Evolutionary conservation across 1,140 invertebrate genomes (phyloP).

Genomic region (Drosophila lacertosa): DNA sequence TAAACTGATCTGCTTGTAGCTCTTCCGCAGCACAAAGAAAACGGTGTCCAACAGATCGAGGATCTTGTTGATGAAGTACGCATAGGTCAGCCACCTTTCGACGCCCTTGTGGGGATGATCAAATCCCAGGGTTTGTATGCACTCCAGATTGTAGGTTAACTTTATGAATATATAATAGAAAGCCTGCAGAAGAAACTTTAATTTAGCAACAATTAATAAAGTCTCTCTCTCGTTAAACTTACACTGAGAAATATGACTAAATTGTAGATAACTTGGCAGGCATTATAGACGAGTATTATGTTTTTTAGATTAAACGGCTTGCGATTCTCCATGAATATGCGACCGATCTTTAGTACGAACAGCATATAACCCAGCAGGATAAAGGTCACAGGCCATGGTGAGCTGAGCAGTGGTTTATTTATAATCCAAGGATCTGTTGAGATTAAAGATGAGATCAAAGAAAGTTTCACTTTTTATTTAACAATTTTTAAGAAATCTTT

Average conservation of each 20-base stretch:
- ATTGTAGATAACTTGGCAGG: constrained; percentile 85
- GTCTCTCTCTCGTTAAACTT: no score
- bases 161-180: neutral
- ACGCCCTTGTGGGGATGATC: constrained; percentile 20
- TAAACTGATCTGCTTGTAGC: constrained; percentile 92
- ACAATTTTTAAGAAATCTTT: no score
- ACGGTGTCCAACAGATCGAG: constrained; percentile 89
- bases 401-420: neutral
- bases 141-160: neutral
- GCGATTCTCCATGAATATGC: constrained; percentile 91
- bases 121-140: neutral
- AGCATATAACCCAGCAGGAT: constrained; percentile 90
- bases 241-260: constrained; percentile 7
- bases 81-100: constrained; percentile 23
- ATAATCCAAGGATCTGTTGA: constrained; percentile 9
- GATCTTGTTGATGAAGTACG: constrained; percentile 51
- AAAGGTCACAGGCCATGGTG: constrained; percentile 78
- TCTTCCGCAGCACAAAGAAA: constrained; percentile 94
- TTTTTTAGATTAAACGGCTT: constrained; percentile 91
- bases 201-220: no score
- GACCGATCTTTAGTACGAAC: constrained; percentile 87
- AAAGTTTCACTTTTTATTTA: no score
- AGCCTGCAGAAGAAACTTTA: neutral
- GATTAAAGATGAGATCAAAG: no score
- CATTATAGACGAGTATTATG: constrained; percentile 91